A percentile compares a stretch with the other conserved stretches of the same genome.
phyloP scores from a whole-genome alignment of 2,113 vertebrate species.

The Lophotis ruficrista region DNA sequence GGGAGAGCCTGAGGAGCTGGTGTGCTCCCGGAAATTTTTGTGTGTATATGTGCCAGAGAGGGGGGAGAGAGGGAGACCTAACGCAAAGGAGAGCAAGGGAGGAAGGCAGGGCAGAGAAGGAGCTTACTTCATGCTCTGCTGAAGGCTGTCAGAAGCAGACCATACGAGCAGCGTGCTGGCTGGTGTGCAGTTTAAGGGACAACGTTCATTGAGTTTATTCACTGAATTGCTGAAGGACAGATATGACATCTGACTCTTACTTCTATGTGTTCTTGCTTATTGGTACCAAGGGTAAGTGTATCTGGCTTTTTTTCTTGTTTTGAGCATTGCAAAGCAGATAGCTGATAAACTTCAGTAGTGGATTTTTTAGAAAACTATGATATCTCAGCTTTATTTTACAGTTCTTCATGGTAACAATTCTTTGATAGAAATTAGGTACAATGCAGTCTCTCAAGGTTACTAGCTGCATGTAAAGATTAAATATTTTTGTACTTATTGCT shows the following conservation, averaged over 20 bases:
- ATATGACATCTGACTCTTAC: conserved; percentile 69
- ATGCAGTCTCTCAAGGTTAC: neutral
- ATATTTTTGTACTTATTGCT: neutral
- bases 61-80: neutral
- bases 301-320: neutral
- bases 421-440: neutral
- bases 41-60: neutral
- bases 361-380: neutral
- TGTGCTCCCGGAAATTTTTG: conserved; percentile 58
- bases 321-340: neutral
- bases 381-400: neutral
- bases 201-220: conserved; percentile 11
- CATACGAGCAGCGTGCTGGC: neutral
- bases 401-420: neutral
- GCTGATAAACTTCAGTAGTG: neutral
- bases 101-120: conserved; percentile 6
- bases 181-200: conserved; percentile 14
- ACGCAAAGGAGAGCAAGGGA: neutral
- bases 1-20: neutral
- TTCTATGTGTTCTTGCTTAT: conserved; percentile 70
- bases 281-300: conserved; percentile 75
- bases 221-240: conserved; percentile 36
- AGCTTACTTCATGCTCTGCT: conserved; percentile 25
- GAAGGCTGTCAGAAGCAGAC: conserved; percentile 67
- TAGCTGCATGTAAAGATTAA: neutral